These are phyloP conservation scores for Lepus townsendii DNA, from an alignment of 2,797 vertebrate genomes.

Conservation along the genomic window DNA sequence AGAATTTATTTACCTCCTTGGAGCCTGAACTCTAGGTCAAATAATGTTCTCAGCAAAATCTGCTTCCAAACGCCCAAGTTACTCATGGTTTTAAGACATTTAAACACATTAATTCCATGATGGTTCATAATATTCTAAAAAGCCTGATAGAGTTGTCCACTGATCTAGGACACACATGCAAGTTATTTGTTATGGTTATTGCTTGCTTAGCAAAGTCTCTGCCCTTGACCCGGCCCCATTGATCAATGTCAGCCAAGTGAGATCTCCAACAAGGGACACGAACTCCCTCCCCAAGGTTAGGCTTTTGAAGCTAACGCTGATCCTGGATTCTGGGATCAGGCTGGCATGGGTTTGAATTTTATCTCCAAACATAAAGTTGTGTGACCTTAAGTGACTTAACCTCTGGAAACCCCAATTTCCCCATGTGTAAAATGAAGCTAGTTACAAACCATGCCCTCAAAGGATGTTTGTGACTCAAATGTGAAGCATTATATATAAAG, in stretches of 20 bases:
- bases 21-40: constrained; percentile 56
- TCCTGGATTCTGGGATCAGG: constrained; percentile 24
- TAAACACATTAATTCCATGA: constrained; percentile 67
- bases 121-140: constrained; percentile 61
- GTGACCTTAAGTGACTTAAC: constrained; percentile 58
- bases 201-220: constrained; percentile 62
- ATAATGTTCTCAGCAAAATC: constrained; percentile 63
- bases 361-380: constrained; percentile 60
- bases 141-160: constrained; percentile 71
- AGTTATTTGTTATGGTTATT: constrained; percentile 78
- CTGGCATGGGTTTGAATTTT: constrained; percentile 67
- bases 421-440: constrained; percentile 54
- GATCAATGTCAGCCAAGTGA: constrained; percentile 77
- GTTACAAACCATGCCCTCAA: constrained; percentile 52
- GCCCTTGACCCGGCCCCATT: constrained; percentile 72
- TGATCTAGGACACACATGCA: constrained; percentile 74
- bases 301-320: constrained; percentile 57
- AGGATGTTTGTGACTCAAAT: constrained; percentile 20
- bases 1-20: constrained; percentile 72
- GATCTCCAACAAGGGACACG: constrained; percentile 52
- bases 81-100: constrained; percentile 53
- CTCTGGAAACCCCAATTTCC: constrained; percentile 58
- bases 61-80: constrained; percentile 55
- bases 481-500: neutral
- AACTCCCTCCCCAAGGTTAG: constrained; percentile 46